These are phyloP conservation scores for Peromyscus nudipes DNA, from an alignment of 2,797 vertebrate species.

Conservation along the genomic window DNA sequence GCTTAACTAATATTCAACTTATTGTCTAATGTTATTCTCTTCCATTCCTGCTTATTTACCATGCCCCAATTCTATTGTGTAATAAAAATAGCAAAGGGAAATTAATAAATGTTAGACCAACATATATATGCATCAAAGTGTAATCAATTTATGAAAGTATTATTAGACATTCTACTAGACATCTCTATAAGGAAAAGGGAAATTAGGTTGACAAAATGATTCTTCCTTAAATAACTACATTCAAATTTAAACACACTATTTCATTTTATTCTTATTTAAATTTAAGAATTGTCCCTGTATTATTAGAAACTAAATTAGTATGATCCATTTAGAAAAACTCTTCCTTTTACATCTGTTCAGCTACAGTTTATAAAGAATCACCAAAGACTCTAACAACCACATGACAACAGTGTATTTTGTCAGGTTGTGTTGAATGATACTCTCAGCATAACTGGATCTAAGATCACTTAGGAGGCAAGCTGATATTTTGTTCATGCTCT, in stretches of 20 bases:
- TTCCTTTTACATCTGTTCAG: background rate
- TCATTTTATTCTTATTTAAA: slow-evolving; percentile 27
- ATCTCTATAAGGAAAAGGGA: background rate
- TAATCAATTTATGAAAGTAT: background rate
- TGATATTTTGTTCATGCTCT: too few species aligned
- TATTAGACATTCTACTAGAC: background rate
- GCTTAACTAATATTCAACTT: background rate
- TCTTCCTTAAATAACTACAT: background rate
- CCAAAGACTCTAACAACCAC: background rate
- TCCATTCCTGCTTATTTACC: background rate
- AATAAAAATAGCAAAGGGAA: slow-evolving; percentile 38
- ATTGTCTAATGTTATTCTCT: background rate
- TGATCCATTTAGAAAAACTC: background rate
- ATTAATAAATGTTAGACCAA: background rate
- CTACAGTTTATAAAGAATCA: background rate
- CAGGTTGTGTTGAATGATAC: background rate
- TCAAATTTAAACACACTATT: background rate
- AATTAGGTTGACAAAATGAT: background rate
- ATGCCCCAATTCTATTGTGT: background rate
- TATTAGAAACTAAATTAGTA: background rate
- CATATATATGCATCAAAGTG: background rate
- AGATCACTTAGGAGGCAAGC: background rate
- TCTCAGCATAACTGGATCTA: background rate
- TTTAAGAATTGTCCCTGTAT: background rate
- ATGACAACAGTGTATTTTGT: background rate